Conservation (phyloP, 2,797 vertebrate genomes). For the Falco peregrinus region DNA sequence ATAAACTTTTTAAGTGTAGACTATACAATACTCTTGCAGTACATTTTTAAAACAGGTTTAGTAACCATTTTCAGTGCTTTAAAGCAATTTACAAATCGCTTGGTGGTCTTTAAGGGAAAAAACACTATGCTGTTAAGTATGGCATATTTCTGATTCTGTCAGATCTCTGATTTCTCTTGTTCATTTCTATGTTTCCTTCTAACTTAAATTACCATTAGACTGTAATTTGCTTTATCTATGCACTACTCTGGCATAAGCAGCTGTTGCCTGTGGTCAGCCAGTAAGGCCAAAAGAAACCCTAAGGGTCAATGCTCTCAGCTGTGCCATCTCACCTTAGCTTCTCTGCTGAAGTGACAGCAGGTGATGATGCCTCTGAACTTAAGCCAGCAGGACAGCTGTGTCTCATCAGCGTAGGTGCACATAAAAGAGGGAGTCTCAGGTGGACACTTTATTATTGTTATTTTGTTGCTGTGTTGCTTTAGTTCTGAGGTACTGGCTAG, state of each 20-base stretch:
- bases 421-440: background rate
- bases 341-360: background rate
- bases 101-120: background rate
- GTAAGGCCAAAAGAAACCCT: too few species aligned
- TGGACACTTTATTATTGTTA: too few species aligned
- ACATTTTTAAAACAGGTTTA: background rate
- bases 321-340: background rate
- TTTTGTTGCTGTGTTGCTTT: too few species aligned
- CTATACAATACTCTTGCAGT: background rate
- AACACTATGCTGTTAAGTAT: background rate
- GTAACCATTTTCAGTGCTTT: background rate
- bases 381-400: background rate
- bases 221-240: background rate
- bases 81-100: background rate
- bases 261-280: background rate
- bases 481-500: too few species aligned
- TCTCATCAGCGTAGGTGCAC: background rate
- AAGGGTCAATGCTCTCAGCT: background rate
- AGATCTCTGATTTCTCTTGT: background rate
- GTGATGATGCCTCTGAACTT: background rate
- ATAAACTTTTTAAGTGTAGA: background rate
- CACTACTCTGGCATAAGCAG: background rate
- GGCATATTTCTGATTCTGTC: accelerated
- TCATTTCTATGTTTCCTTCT: accelerated
- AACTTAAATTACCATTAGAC: accelerated